These are phyloP conservation scores for Onychomys torridus DNA, from an alignment of 2,797 vertebrate species.

Conservation along the genomic window DNA sequence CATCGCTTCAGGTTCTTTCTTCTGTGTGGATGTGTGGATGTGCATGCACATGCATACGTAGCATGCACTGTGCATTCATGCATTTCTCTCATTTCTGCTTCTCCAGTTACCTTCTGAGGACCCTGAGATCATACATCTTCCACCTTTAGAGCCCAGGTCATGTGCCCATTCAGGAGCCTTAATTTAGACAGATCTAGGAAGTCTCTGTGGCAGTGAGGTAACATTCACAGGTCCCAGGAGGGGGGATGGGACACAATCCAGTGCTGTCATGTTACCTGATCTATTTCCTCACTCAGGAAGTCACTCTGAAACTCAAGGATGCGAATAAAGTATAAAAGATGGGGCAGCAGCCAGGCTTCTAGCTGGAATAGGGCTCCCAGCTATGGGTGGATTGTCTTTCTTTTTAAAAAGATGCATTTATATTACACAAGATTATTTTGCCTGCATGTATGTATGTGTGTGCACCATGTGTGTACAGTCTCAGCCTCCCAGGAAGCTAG, in stretches of 20 bases:
- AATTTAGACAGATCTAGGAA: not conserved
- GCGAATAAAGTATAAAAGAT: no score
- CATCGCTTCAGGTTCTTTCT: not conserved
- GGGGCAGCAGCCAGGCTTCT: not conserved
- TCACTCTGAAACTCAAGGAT: no score
- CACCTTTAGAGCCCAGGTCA: not conserved
- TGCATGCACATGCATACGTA: not conserved
- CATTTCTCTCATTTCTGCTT: not conserved
- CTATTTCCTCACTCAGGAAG: no score
- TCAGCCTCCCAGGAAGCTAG: not conserved
- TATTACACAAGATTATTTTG: not conserved
- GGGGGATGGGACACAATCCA: no score
- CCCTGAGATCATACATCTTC: not conserved
- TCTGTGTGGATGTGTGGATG: not conserved
- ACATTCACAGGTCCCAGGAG: not conserved
- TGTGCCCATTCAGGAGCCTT: not conserved
- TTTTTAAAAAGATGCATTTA: not conserved
- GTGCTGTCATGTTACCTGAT: not conserved
- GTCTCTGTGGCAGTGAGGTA: not conserved
- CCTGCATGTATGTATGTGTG: not conserved
- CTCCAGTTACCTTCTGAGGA: not conserved
- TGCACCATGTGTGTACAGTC: not conserved
- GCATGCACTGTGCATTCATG: not conserved
- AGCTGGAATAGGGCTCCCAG: not conserved
- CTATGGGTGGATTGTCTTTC: not conserved